Conservation (phyloP, 2,888 invertebrate species). For the Serrognathus titanus region DNA sequence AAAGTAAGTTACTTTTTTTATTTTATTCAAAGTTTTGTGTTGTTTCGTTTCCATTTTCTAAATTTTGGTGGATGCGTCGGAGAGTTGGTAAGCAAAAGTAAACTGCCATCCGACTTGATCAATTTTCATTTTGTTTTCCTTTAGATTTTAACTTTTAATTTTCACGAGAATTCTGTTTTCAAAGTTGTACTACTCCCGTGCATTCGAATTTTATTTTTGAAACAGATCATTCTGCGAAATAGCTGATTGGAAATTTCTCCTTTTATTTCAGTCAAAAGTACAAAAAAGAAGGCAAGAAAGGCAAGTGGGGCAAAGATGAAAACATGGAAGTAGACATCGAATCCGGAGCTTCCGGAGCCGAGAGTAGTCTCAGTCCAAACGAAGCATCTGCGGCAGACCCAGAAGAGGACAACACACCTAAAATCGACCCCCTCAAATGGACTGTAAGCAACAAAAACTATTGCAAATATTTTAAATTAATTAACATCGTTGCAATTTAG, state of each 20-base stretch:
- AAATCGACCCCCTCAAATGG: conserved; percentile 64
- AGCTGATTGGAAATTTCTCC: no score
- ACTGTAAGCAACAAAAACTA: conserved; percentile 49
- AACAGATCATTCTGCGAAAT: no score
- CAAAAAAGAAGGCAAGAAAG: conserved; percentile 38
- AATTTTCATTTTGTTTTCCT: no score
- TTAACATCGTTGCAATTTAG: conserved; percentile 45
- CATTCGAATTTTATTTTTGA: no score
- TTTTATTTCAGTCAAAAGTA: conserved; percentile 37
- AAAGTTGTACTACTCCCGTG: no score
- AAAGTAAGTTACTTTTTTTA: conserved; percentile 47
- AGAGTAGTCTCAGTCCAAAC: conserved; percentile 47
- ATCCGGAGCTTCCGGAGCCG: conserved; percentile 47
- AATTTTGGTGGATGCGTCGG: no score
- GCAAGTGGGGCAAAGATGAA: conserved; percentile 44
- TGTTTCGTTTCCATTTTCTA: background rate
- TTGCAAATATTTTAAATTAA: background rate
- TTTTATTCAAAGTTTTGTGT: no score
- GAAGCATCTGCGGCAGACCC: conserved; percentile 35
- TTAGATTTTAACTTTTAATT: no score
- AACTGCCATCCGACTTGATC: no score
- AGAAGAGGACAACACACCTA: conserved; percentile 52
- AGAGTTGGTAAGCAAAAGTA: no score
- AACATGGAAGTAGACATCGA: conserved; percentile 48
- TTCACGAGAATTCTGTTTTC: no score